These are phyloP conservation scores for Strongylocentrotus purpuratus DNA, from an alignment of 35 echinoderm and acorn worm species.

Conservation along the genomic window DNA sequence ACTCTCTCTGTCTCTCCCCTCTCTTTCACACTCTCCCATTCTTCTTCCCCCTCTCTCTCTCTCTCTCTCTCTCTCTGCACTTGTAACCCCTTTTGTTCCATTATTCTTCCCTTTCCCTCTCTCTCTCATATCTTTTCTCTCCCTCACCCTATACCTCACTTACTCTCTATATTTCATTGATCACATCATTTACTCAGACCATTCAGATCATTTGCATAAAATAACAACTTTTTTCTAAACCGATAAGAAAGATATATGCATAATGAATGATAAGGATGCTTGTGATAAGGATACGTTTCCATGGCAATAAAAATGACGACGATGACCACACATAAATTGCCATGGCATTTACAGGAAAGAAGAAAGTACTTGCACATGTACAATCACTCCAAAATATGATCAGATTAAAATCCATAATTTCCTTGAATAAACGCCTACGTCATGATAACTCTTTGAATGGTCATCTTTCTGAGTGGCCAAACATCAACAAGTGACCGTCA, in stretches of 20 bases:
- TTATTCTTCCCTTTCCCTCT: neutral
- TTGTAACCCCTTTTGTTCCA: neutral
- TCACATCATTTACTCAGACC: neutral
- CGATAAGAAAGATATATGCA: neutral
- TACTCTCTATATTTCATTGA: neutral
- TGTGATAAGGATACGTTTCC: neutral
- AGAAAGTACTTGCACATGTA: conserved; percentile 1
- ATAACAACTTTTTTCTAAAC: neutral
- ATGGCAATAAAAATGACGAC: neutral
- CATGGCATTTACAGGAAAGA: neutral
- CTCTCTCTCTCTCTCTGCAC: neutral
- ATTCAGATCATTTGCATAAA: neutral
- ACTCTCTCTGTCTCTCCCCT: neutral
- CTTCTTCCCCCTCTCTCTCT: neutral
- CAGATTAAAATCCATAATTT: conserved; percentile 19
- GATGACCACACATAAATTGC: neutral
- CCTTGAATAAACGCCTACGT: conserved; percentile 1
- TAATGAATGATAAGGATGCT: neutral
- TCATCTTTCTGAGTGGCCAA: neutral
- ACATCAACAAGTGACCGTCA: neutral
- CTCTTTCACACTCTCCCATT: neutral
- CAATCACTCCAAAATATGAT: neutral
- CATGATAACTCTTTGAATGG: neutral
- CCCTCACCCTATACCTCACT: neutral
- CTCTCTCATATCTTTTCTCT: neutral